Conservation (phyloP, 2,797 vertebrate species). For the Sebastes taczanowskii region DNA sequence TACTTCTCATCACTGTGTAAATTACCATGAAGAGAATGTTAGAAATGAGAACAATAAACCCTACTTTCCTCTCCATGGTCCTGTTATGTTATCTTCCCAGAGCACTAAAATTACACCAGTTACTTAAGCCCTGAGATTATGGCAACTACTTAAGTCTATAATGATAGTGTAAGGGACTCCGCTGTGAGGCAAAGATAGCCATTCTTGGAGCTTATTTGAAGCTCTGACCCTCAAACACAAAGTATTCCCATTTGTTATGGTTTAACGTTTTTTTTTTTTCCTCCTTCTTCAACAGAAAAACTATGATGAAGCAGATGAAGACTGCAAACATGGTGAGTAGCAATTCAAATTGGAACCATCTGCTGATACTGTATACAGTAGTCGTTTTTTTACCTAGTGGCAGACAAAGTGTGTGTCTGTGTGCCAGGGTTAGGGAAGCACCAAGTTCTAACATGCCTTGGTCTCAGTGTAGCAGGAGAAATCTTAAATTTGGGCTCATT, state of each 20-base stretch:
- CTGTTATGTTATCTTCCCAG: constrained; percentile 36
- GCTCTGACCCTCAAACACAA: constrained; percentile 19
- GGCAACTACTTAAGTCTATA: constrained; percentile 47
- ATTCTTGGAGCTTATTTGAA: constrained; percentile 26
- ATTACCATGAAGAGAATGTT: constrained; percentile 12
- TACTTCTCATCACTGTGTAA: constrained; percentile 4
- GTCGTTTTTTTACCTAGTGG: not conserved
- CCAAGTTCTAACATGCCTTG: not conserved
- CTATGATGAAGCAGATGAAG: constrained; percentile 99
- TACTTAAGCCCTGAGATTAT: constrained; percentile 48
- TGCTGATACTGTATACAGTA: not conserved
- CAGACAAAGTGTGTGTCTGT: not conserved
- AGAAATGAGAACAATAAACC: constrained; percentile 22
- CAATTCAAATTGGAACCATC: not conserved
- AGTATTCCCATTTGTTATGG: constrained; percentile 35
- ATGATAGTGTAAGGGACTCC: constrained; percentile 48
- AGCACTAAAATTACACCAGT: constrained; percentile 46
- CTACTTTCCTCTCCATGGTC: not conserved
- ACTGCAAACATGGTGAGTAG: constrained; percentile 96
- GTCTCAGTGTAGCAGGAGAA: not conserved
- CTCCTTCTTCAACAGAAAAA: constrained; percentile 89
- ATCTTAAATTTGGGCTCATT: not conserved
- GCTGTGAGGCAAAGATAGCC: constrained; percentile 28
- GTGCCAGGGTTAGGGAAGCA: not conserved
- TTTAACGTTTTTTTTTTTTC: not conserved